phyloP scores from a whole-genome alignment of 2,888 invertebrate genomes.

The Polylopha cassiicola region DNA sequence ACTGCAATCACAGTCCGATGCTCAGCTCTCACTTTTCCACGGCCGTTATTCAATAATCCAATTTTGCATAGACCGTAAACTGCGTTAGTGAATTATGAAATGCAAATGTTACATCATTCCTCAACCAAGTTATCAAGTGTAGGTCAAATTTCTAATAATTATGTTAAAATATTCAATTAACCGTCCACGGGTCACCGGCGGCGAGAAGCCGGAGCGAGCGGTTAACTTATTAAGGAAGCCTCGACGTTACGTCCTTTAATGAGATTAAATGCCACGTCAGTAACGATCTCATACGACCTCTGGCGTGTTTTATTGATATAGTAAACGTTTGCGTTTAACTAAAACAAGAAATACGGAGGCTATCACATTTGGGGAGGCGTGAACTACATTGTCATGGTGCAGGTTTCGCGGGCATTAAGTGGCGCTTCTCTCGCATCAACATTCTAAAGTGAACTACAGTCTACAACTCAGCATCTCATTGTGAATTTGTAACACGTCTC shows the following conservation, averaged over 20 bases:
- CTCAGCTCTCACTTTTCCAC: too few relatives aligned
- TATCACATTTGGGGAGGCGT: too few relatives aligned
- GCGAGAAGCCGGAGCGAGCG: conserved; percentile 43
- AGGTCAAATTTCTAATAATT: conserved; percentile 25
- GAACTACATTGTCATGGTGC: too few relatives aligned
- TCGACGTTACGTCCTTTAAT: conserved; percentile 55
- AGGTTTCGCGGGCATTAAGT: too few relatives aligned
- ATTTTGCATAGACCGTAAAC: not conserved
- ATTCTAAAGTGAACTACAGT: too few relatives aligned
- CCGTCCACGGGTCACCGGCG: conserved; percentile 35
- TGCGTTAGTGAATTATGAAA: not conserved
- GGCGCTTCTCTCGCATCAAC: too few relatives aligned
- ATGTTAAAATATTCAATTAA: conserved; percentile 47
- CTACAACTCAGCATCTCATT: not conserved
- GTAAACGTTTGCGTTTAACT: too few relatives aligned
- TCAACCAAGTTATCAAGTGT: conserved; percentile 6
- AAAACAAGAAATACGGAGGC: too few relatives aligned
- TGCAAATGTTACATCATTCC: conserved; percentile 10
- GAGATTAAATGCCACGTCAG: conserved; percentile 51
- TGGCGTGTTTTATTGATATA: conserved; percentile 25
- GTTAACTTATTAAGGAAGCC: conserved; percentile 69
- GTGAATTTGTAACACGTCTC: conserved; percentile 1
- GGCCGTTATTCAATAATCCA: conserved; percentile 1
- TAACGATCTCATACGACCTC: conserved; percentile 27
- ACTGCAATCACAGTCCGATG: too few relatives aligned